A percentile compares a stretch with the other conserved stretches of the same genome.
phyloP scores from a whole-genome alignment of 2,113 vertebrate genomes.

The Camelus bactrianus region DNA sequence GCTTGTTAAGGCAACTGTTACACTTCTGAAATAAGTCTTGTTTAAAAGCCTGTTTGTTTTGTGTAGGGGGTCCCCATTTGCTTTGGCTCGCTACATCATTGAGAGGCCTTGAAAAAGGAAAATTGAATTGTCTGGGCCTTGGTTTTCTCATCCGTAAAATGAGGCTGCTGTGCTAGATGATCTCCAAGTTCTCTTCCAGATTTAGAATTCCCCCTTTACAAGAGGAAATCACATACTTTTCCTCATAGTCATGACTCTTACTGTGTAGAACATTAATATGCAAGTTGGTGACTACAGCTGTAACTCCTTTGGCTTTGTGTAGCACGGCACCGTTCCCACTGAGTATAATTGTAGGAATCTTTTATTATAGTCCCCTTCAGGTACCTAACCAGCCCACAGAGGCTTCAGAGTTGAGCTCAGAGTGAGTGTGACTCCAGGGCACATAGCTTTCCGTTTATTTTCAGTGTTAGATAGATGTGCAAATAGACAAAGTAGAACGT shows the following conservation, averaged over 20 bases:
- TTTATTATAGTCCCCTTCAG: neutral
- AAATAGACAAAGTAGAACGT: constrained; percentile 13
- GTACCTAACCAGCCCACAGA: neutral
- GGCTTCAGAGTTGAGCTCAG: neutral
- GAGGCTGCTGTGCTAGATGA: neutral
- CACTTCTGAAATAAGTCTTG: constrained; percentile 44
- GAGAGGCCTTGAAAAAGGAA: constrained; percentile 41
- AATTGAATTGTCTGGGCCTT: constrained; percentile 24
- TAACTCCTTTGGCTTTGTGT: neutral
- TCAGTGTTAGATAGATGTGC: neutral
- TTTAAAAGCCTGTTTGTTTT: constrained; percentile 50
- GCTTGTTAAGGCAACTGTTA: neutral
- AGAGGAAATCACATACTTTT: neutral
- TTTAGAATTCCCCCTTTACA: neutral
- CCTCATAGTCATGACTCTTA: neutral
- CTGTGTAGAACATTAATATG: constrained; percentile 42
- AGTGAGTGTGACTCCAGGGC: neutral
- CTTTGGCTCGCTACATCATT: neutral
- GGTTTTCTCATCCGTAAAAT: constrained; percentile 44
- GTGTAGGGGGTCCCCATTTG: neutral
- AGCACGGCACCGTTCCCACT: neutral
- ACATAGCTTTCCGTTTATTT: neutral
- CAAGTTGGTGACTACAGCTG: neutral
- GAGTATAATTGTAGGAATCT: neutral
- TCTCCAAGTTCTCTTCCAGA: neutral